Base-by-base conservation (phyloP, 2,888 invertebrate species). In the Mythimna vitellina region DNA sequence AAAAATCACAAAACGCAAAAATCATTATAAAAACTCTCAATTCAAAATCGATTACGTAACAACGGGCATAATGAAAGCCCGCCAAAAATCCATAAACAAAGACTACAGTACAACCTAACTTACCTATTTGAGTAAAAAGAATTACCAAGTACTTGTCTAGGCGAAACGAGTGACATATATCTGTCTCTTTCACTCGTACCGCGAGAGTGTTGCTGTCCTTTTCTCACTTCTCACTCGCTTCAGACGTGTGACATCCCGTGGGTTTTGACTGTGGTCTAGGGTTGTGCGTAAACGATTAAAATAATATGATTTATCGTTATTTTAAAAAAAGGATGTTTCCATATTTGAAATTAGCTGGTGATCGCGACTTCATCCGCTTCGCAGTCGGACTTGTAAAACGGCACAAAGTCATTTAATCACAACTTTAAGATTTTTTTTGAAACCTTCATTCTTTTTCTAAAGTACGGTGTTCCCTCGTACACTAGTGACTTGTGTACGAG, bases 211-310 rank as follows among this genome's bases (percentile, higher is more conserved):
- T 71, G 82, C 72, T 65, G 78, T 93, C 92, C 85, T 91, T 81
- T 90, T 95, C 92, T 91, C 92, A 94, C 94, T 93, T 93, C 94
- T 94, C 93, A 90, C 93, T 94, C 93, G 92, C 92, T 93, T 92
- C 92, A 92, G 90, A 93, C 92, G 93, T 94, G 94, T 94, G 94
- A 95, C 95, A 95, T 95, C 95, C 95, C 95, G 91, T 93, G 93
- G 93, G 94, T 90, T 93, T 89, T 93, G 92, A 92, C 91, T 91
- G 90, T 80, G 88, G 88, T 88, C 83, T 86, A 93, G 93, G 93
- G 93, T 87, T 93, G 92, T 80, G 76, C 73, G 10, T 49, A 71
- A 62, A 12, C 46, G 60, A 68, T 82, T 74, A 65, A 60, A 73
- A 58, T 65, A 53, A 60, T 66, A 32, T 35, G 58, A 57, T 64